These are phyloP conservation scores for Cancer borealis DNA, from an alignment of 2,888 invertebrate species.

Conservation along the genomic window DNA sequence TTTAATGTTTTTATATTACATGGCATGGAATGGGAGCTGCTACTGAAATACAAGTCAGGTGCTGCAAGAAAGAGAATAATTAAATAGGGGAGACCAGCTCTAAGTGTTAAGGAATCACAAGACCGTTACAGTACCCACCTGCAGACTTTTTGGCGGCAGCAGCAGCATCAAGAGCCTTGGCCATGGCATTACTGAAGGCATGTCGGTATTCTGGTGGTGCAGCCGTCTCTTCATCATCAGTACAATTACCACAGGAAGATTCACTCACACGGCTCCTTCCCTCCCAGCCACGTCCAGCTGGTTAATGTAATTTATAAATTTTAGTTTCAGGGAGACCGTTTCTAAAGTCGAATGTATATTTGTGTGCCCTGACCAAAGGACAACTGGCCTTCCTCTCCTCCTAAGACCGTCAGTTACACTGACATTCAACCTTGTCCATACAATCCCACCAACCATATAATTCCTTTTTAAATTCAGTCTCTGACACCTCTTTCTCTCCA, in stretches of 20 bases:
- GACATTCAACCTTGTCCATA: too few relatives aligned
- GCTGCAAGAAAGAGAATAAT: not conserved
- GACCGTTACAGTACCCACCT: not conserved
- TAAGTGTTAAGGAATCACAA: not conserved
- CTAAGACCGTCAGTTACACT: too few relatives aligned
- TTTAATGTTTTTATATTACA: not conserved
- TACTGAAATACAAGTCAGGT: not conserved
- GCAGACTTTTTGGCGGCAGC: conserved; percentile 52
- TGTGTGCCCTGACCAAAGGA: too few relatives aligned
- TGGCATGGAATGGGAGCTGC: not conserved
- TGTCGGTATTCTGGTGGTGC: conserved; percentile 70
- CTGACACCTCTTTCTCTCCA: too few relatives aligned
- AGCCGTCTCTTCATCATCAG: conserved; percentile 60
- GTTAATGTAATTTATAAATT: not conserved
- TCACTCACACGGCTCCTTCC: conserved; percentile 3
- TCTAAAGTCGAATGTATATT: too few relatives aligned
- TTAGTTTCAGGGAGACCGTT: not conserved
- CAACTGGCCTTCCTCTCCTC: too few relatives aligned
- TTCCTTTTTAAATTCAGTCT: too few relatives aligned
- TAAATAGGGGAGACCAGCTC: not conserved
- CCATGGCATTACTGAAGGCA: conserved; percentile 73
- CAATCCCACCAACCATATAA: too few relatives aligned
- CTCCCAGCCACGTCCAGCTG: conserved; percentile 29
- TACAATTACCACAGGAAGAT: conserved; percentile 21
- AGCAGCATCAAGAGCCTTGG: conserved; percentile 71